phyloP scores from a whole-genome alignment of 2,113 vertebrate species.

The Cinclus cinclus region DNA sequence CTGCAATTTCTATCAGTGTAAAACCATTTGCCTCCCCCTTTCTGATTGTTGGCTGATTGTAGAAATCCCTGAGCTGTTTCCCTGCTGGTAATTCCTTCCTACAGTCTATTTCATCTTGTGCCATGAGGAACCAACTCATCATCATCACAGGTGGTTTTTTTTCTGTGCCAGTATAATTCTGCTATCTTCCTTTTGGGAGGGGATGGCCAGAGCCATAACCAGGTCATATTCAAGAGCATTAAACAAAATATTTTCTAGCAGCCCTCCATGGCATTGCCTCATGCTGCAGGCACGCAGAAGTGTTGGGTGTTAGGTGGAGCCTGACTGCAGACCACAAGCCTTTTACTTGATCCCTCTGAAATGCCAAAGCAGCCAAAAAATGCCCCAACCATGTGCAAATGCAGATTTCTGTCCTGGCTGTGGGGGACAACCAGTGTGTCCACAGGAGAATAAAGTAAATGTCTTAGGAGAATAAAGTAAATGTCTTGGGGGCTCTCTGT shows the following conservation, averaged over 20 bases:
- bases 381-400: background rate
- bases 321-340: background rate
- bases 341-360: background rate
- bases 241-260: background rate
- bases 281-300: rapidly evolving
- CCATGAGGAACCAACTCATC: background rate
- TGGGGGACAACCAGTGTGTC: background rate
- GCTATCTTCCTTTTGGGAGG: background rate
- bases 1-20: rapidly evolving
- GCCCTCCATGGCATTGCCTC: background rate
- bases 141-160: rapidly evolving
- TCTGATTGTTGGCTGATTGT: background rate
- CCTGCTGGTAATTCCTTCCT: rapidly evolving
- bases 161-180: background rate
- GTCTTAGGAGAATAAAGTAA: background rate
- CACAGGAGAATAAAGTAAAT: background rate
- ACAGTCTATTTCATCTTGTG: rapidly evolving
- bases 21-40: background rate
- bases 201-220: background rate
- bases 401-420: background rate
- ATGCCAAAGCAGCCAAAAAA: background rate
- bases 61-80: background rate
- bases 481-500: background rate
- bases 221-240: background rate
- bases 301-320: background rate